phyloP scores from a whole-genome alignment of 2,888 invertebrate genomes.

The Cristatella mucedo region DNA sequence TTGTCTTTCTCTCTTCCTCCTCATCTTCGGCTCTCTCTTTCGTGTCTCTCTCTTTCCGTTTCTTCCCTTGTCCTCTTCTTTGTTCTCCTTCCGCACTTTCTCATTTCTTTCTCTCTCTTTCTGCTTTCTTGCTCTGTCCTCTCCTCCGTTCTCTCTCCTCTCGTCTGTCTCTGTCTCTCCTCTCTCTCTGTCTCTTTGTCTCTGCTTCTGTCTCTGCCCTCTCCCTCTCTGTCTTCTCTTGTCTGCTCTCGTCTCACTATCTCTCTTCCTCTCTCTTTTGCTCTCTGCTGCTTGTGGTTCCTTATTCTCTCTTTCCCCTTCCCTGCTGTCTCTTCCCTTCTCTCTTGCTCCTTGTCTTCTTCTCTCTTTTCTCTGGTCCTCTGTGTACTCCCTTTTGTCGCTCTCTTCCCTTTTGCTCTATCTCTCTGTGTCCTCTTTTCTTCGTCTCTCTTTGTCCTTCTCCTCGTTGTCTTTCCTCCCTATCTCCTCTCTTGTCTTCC shows the following conservation, averaged over 20 bases:
- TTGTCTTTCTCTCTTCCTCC: background rate
- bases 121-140: background rate
- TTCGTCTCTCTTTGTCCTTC: slow-evolving; percentile 8
- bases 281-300: background rate
- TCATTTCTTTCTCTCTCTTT: too few relatives aligned
- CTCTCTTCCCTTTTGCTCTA: slow-evolving; percentile 1
- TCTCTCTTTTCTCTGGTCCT: slow-evolving; percentile 1
- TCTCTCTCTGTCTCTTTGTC: slow-evolving; percentile 4
- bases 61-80: background rate
- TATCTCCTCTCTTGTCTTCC: slow-evolving; percentile 8
- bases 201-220: too few relatives aligned
- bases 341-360: slow-evolving; percentile 4
- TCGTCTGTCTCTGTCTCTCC: slow-evolving; percentile 7
- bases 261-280: slow-evolving; percentile 6
- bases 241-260: slow-evolving; percentile 4
- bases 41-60: background rate
- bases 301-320: background rate
- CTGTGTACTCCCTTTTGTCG: background rate
- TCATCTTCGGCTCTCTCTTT: background rate
- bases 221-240: background rate
- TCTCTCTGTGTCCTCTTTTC: slow-evolving; percentile 5
- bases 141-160: slow-evolving; percentile 1
- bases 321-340: slow-evolving; percentile 3
- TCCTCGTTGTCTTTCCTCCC: background rate
- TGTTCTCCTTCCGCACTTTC: background rate